A percentile compares a stretch with the other conserved stretches of the same genome.
Evolutionary conservation across 2,888 invertebrate species (phyloP).

Genomic region (Tinea semifulvella): DNA sequence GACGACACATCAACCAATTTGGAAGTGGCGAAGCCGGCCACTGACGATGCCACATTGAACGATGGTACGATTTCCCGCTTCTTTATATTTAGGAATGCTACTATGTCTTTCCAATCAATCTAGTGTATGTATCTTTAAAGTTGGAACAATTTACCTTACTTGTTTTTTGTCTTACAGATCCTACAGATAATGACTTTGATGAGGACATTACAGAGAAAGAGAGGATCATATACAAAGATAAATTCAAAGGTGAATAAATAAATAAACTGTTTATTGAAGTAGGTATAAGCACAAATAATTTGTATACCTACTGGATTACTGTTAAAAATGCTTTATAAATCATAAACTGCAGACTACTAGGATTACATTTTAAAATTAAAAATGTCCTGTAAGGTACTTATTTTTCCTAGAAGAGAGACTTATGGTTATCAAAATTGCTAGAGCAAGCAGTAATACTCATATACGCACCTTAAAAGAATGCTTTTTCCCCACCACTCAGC

Average conservation of each 20-base stretch:
- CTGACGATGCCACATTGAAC: constrained; percentile 22
- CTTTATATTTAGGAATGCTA: not conserved
- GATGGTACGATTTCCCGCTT: constrained; percentile 11
- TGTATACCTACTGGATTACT: too few relatives aligned
- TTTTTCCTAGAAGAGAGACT: too few relatives aligned
- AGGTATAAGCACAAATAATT: too few relatives aligned
- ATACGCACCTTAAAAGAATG: too few relatives aligned
- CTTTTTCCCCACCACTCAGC: too few relatives aligned
- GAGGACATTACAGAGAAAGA: constrained; percentile 63
- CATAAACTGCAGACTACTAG: too few relatives aligned
- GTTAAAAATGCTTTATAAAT: too few relatives aligned
- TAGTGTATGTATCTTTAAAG: not conserved
- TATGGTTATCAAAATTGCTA: too few relatives aligned
- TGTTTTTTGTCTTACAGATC: constrained; percentile 36
- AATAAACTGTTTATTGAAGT: too few relatives aligned
- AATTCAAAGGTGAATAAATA: constrained; percentile 55
- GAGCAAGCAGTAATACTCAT: too few relatives aligned
- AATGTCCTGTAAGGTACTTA: too few relatives aligned
- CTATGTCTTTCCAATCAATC: not conserved
- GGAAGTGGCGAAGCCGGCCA: constrained; percentile 7
- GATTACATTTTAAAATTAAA: too few relatives aligned
- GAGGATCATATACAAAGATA: constrained; percentile 52
- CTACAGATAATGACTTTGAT: constrained; percentile 58
- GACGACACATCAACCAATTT: constrained; percentile 14
- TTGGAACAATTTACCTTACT: constrained; percentile 4